phyloP scores from a whole-genome alignment of 2,797 vertebrate genomes.

The Synanceia verrucosa region DNA sequence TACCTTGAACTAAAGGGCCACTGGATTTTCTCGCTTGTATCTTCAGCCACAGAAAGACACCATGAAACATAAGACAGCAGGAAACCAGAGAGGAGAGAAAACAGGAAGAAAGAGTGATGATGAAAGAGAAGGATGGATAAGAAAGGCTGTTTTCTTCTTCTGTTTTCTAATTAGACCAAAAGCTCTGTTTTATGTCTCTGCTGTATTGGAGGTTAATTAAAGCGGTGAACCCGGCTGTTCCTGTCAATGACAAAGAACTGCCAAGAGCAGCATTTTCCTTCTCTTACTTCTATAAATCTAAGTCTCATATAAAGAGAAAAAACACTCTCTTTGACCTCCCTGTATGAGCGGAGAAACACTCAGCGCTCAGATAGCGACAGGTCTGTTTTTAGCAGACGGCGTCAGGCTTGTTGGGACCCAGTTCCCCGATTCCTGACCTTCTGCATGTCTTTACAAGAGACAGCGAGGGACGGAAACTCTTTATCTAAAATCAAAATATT shows the following conservation, averaged over 20 bases:
- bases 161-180: constrained; percentile 21
- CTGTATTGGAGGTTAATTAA: constrained; percentile 37
- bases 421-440: background rate
- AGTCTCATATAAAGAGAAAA: background rate
- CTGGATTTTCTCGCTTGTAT: background rate
- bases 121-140: background rate
- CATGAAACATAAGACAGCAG: background rate
- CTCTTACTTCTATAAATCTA: background rate
- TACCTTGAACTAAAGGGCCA: background rate
- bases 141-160: background rate
- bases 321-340: background rate
- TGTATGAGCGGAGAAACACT: background rate
- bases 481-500: background rate
- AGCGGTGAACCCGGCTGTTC: background rate
- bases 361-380: background rate
- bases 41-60: background rate
- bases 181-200: constrained; percentile 23
- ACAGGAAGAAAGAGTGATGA: background rate
- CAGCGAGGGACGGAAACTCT: background rate
- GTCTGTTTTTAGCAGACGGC: constrained; percentile 21
- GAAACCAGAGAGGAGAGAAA: background rate
- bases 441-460: background rate
- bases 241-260: constrained; percentile 4
- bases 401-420: background rate
- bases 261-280: constrained; percentile 3